These are phyloP conservation scores for Orientallactaga bullata DNA, from an alignment of 2,113 vertebrate species.

Conservation along the genomic window DNA sequence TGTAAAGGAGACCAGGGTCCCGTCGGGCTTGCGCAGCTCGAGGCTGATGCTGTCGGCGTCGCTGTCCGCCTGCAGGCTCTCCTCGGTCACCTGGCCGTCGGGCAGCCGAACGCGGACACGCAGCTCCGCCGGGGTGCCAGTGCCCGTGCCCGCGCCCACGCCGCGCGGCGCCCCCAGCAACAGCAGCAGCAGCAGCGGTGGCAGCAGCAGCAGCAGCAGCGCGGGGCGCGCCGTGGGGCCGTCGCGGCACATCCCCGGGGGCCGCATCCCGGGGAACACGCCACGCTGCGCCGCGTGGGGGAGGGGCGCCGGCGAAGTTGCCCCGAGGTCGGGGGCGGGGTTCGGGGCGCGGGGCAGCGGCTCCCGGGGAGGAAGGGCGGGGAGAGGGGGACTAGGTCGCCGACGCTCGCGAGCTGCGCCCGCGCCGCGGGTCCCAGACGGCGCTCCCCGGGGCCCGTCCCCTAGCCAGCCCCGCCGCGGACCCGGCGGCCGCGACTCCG, in stretches of 20 bases:
- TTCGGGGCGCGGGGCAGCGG: background rate
- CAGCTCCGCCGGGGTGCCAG: constrained; percentile 87
- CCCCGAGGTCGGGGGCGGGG: constrained; percentile 18
- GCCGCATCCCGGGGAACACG: constrained; percentile 4
- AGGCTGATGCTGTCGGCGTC: constrained; percentile 92
- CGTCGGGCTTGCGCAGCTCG: constrained; percentile 94
- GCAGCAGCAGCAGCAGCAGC: constrained; percentile 65
- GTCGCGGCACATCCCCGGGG: constrained; percentile 64
- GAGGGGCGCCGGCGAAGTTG: constrained; percentile 47
- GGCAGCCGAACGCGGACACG: constrained; percentile 93
- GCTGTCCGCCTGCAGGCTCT: constrained; percentile 95
- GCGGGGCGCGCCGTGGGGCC: constrained; percentile 39
- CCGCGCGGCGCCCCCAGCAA: constrained; percentile 66
- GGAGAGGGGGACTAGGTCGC: background rate
- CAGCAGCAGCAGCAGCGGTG: constrained; percentile 66
- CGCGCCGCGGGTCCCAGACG: constrained; percentile 1
- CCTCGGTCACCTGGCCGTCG: constrained; percentile 94
- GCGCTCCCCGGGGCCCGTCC: background rate
- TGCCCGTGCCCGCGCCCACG: constrained; percentile 34
- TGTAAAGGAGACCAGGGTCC: constrained; percentile 93
- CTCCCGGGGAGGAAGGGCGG: background rate
- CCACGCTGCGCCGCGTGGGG: constrained; percentile 58
- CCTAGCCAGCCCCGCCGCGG: background rate
- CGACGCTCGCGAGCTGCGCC: constrained; percentile 38
- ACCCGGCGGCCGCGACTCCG: constrained; percentile 22